A percentile compares a stretch with the other conserved stretches of the same genome.
Evolutionary conservation across 2,888 invertebrate genomes (phyloP).

Genomic region (Polydrusus pterygomalis): DNA sequence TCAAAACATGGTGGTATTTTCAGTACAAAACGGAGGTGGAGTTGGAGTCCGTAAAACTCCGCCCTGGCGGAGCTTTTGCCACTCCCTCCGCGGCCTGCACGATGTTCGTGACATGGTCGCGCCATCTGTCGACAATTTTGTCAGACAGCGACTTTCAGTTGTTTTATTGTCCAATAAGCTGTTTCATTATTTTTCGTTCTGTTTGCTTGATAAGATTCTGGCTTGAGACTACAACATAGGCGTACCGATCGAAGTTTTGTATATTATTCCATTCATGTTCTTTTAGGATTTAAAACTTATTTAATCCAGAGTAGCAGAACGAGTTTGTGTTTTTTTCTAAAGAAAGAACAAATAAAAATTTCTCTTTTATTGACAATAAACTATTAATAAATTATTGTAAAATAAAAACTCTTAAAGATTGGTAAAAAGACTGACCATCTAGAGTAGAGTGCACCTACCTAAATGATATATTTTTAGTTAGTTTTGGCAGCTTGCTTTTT

Average conservation of each 20-base stretch:
- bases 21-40: conserved; percentile 45
- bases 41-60: conserved; percentile 23
- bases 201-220: conserved; percentile 68
- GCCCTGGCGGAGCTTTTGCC: conserved; percentile 38
- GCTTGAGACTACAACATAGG: conserved; percentile 56
- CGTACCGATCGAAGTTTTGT: conserved; percentile 42
- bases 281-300: too few relatives aligned
- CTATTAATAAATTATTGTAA: too few relatives aligned
- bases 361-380: too few relatives aligned
- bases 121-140: conserved; percentile 69
- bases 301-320: too few relatives aligned
- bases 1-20: conserved; percentile 58
- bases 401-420: too few relatives aligned
- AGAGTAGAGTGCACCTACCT: too few relatives aligned
- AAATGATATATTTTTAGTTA: too few relatives aligned
- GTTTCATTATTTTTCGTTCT: conserved; percentile 66
- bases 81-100: conserved; percentile 44
- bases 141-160: conserved; percentile 62
- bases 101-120: conserved; percentile 62
- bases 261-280: neutral
- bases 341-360: too few relatives aligned
- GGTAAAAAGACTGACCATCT: too few relatives aligned
- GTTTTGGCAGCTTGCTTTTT: too few relatives aligned
- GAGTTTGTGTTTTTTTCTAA: too few relatives aligned
- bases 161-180: conserved; percentile 69